Evolutionary conservation across 2,888 invertebrate species (phyloP).

Genomic region (Agrochola litura): DNA sequence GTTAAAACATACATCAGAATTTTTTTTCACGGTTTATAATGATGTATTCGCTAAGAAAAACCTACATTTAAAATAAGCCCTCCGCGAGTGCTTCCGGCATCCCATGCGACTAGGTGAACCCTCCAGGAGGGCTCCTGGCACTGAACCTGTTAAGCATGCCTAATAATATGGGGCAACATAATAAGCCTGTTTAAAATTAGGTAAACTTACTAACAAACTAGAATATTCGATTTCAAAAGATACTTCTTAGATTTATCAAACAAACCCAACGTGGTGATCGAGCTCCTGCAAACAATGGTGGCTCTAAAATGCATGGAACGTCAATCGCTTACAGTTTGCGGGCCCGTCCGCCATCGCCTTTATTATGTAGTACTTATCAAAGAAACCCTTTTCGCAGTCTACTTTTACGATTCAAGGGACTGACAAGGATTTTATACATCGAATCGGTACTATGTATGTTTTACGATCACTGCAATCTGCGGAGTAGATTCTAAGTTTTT

Average conservation of each 20-base stretch:
- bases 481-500: background rate
- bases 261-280: background rate
- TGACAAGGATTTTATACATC: constrained; percentile 38
- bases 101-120: too few species aligned
- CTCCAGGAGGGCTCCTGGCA: too few species aligned
- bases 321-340: constrained; percentile 22
- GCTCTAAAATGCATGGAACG: constrained; percentile 28
- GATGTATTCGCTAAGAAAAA: too few species aligned
- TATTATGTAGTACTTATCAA: background rate
- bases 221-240: background rate
- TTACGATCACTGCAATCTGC: constrained; percentile 20
- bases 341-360: background rate
- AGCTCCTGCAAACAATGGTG: constrained; percentile 18
- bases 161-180: background rate
- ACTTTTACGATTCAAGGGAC: constrained; percentile 41
- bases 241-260: background rate
- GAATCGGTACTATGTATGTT: constrained; percentile 7
- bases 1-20: too few species aligned
- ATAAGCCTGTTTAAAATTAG: background rate
- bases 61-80: too few species aligned
- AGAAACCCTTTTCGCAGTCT: constrained; percentile 32
- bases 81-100: too few species aligned
- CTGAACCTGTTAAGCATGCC: too few species aligned
- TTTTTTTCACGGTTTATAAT: too few species aligned
- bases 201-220: background rate